Conservation (phyloP, 2,797 vertebrate genomes). For the Leucoraja ocellata region DNA sequence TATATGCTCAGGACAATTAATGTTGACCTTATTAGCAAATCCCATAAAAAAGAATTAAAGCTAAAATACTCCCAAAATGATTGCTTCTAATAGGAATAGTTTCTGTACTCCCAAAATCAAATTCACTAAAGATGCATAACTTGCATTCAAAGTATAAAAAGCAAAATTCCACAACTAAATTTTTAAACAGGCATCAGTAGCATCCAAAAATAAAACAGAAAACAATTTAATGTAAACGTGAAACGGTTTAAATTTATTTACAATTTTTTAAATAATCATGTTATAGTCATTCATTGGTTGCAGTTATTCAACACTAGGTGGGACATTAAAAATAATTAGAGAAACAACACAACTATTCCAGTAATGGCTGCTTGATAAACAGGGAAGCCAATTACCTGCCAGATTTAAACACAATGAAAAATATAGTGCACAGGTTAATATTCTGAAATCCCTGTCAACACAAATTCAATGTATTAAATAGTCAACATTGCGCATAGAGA, state of each 20-base stretch:
- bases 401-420: conserved; percentile 35
- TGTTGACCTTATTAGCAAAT: neutral
- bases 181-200: neutral
- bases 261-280: conserved; percentile 34
- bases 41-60: neutral
- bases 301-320: conserved; percentile 28
- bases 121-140: neutral
- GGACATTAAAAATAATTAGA: conserved; percentile 27
- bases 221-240: conserved; percentile 31
- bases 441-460: conserved; percentile 32
- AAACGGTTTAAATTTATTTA: conserved; percentile 37
- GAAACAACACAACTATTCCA: conserved; percentile 27
- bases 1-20: neutral
- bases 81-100: neutral
- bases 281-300: conserved; percentile 35
- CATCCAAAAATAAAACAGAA: conserved; percentile 13
- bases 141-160: neutral
- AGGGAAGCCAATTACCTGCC: conserved; percentile 21
- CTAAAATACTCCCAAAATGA: neutral
- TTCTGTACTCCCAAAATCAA: neutral
- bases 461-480: conserved; percentile 25
- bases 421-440: conserved; percentile 34
- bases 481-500: conserved; percentile 27
- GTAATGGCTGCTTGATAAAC: conserved; percentile 14
- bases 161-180: too few species aligned